These are phyloP conservation scores for Lytechinus variegatus DNA, from an alignment of 35 echinoderm and acorn worm species.

Conservation along the genomic window DNA sequence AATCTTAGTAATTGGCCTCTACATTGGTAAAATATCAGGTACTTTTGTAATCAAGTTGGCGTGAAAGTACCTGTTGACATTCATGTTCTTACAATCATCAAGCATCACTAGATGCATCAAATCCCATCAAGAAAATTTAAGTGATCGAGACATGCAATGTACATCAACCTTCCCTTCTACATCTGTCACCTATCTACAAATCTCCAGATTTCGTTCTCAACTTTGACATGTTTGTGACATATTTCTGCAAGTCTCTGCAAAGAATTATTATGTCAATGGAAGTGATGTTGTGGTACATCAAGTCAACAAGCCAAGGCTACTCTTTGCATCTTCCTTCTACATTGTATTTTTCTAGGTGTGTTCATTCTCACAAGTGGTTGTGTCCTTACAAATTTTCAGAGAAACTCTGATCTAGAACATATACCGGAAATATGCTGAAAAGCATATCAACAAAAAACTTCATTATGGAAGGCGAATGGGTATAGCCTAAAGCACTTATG, in stretches of 20 bases:
- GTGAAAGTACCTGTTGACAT: neutral
- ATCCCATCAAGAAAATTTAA: neutral
- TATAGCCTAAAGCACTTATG: too few species aligned
- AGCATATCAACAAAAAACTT: too few species aligned
- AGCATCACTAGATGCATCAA: neutral
- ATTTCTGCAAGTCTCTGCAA: neutral
- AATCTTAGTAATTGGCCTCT: too few species aligned
- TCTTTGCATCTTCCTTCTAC: neutral
- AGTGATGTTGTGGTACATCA: constrained; percentile 17
- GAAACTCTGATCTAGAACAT: too few species aligned
- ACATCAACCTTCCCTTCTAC: neutral
- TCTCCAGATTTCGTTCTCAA: neutral
- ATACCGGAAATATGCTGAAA: too few species aligned
- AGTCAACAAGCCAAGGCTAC: neutral
- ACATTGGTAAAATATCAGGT: too few species aligned
- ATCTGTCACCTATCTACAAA: neutral
- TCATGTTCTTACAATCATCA: neutral
- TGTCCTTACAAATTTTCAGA: too few species aligned
- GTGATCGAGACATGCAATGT: neutral
- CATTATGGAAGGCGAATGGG: too few species aligned
- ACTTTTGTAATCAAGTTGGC: too few species aligned
- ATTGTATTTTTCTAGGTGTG: neutral
- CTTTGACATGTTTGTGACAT: constrained; percentile 28
- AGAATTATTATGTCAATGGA: neutral
- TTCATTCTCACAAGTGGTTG: too few species aligned